Percentiles rank a stretch among this genome's conserved stretches.
Evolutionary conservation across 2,888 invertebrate species (phyloP).

Genomic region (Bhutanitis thaidina): DNA sequence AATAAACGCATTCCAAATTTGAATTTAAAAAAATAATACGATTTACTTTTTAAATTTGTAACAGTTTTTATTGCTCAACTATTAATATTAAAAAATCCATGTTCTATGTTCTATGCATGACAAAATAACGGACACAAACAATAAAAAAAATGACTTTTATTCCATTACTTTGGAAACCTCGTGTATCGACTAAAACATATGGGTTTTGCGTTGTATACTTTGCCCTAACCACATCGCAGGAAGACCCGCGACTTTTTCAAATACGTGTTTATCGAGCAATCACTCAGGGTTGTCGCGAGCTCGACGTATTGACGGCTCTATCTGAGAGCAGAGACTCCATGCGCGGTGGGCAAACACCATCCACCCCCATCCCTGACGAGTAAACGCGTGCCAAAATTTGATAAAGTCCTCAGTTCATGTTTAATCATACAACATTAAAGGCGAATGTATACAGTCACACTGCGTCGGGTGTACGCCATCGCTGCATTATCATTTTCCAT

Average conservation of each 20-base stretch:
- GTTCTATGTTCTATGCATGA: no score
- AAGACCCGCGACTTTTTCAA: background rate
- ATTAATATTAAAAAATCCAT: no score
- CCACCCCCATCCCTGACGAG: slow-evolving; percentile 49
- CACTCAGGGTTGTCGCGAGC: slow-evolving; percentile 59
- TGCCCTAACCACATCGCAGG: background rate
- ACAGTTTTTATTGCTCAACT: no score
- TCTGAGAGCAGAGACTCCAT: slow-evolving; percentile 59
- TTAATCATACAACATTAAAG: slow-evolving; percentile 73
- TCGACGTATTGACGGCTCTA: slow-evolving; percentile 71
- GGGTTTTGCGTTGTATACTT: background rate
- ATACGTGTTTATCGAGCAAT: slow-evolving; percentile 60
- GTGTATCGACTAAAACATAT: no score
- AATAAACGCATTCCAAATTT: no score
- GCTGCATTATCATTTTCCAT: slow-evolving; percentile 67
- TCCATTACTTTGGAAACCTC: no score
- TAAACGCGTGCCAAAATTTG: slow-evolving; percentile 77
- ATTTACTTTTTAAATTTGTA: no score
- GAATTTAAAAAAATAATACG: no score
- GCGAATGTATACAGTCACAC: slow-evolving; percentile 48
- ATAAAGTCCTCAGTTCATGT: slow-evolving; percentile 74
- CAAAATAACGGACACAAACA: no score
- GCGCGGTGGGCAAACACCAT: slow-evolving; percentile 68
- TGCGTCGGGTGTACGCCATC: slow-evolving; percentile 45
- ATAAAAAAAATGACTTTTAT: no score